phyloP scores from a whole-genome alignment of 2,888 invertebrate species.

The Caradrina kadenii region DNA sequence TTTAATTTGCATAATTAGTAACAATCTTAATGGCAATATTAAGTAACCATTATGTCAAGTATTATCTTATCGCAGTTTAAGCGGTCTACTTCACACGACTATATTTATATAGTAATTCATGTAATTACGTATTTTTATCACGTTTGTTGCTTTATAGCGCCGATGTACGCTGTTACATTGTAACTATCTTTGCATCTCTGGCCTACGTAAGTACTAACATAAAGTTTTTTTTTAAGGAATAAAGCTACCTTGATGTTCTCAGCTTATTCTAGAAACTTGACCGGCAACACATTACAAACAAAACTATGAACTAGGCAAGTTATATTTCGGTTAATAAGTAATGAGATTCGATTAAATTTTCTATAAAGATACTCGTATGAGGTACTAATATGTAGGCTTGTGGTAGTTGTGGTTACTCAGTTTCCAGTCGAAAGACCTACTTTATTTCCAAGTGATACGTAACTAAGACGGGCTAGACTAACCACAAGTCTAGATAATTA shows the following conservation, averaged over 20 bases:
- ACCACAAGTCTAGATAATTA: too few species aligned
- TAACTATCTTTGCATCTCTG: neutral
- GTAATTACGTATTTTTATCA: slow-evolving; percentile 32
- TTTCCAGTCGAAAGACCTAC: too few species aligned
- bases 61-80: slow-evolving; percentile 38
- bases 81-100: slow-evolving; percentile 38
- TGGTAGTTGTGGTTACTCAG: too few species aligned
- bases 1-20: neutral
- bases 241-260: neutral
- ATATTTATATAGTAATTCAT: slow-evolving; percentile 20
- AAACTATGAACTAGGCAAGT: too few species aligned
- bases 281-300: too few species aligned
- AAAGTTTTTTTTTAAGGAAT: neutral
- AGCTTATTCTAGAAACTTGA: neutral
- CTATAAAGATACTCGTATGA: too few species aligned
- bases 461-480: too few species aligned
- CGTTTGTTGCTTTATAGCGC: slow-evolving; percentile 31
- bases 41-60: slow-evolving; percentile 3
- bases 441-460: too few species aligned
- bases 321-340: too few species aligned
- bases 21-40: neutral
- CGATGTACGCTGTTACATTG: slow-evolving; percentile 1
- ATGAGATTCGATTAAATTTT: too few species aligned
- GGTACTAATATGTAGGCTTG: too few species aligned
- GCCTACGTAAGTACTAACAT: neutral